These are phyloP conservation scores for Stigmatopora nigra DNA, from an alignment of 2,113 vertebrate species.

Conservation along the genomic window DNA sequence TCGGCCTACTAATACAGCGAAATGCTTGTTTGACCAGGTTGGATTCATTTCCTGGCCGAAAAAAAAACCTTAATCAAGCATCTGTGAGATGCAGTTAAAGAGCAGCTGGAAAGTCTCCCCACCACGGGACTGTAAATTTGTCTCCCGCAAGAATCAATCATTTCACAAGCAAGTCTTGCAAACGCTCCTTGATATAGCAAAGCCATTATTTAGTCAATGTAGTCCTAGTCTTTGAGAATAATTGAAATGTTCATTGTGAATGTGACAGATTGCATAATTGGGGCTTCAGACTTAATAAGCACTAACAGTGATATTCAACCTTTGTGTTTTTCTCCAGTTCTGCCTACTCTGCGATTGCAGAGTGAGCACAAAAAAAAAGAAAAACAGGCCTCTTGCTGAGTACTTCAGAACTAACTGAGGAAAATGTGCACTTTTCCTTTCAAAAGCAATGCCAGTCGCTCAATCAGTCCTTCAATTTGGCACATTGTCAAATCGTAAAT, in stretches of 20 bases:
- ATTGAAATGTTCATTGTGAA: constrained; percentile 21
- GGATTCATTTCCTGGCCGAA: constrained; percentile 33
- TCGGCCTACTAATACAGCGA: constrained; percentile 32
- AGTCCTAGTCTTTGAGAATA: constrained; percentile 20
- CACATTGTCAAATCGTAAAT: constrained; percentile 55
- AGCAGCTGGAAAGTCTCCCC: constrained; percentile 47
- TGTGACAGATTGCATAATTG: constrained; percentile 41
- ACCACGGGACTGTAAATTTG: constrained; percentile 36
- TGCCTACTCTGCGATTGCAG: constrained; percentile 45
- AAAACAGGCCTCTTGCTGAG: constrained; percentile 39
- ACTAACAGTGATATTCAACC: constrained; percentile 39
- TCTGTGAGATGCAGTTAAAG: constrained; percentile 24
- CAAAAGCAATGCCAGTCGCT: constrained; percentile 43
- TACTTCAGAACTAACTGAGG: constrained; percentile 36
- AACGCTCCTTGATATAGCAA: constrained; percentile 35
- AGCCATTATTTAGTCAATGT: constrained; percentile 27
- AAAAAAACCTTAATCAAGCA: constrained; percentile 33
- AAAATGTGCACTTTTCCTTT: constrained; percentile 35
- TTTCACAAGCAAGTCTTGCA: constrained; percentile 34
- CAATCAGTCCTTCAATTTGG: constrained; percentile 63
- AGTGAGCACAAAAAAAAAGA: constrained; percentile 24
- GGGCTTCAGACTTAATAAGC: constrained; percentile 22
- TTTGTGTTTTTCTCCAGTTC: constrained; percentile 48
- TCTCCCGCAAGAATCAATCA: constrained; percentile 36
- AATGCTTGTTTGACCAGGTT: constrained; percentile 40